Conservation (phyloP, 2,888 invertebrate species). For the Anthophora plumipes region DNA sequence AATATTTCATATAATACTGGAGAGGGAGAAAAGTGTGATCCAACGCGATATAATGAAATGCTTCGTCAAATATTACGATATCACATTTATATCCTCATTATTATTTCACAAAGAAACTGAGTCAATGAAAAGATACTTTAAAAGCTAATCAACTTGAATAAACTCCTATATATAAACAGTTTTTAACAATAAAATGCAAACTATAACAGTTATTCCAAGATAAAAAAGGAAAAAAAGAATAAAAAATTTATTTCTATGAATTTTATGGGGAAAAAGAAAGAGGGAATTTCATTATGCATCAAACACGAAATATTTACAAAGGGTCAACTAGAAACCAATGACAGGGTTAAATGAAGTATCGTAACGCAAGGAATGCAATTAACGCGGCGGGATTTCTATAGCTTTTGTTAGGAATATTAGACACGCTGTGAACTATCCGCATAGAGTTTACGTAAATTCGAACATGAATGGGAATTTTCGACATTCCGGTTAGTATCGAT, state of each 20-base stretch:
- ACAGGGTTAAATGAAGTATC: slow-evolving; percentile 19
- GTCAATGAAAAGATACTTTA: no score
- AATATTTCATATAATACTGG: background rate
- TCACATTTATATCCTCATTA: no score
- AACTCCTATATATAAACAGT: no score
- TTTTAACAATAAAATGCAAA: no score
- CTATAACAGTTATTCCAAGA: background rate
- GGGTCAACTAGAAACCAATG: background rate
- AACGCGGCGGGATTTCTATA: slow-evolving; percentile 24
- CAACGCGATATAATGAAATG: background rate
- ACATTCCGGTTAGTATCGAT: slow-evolving; percentile 45
- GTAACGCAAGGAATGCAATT: slow-evolving; percentile 47
- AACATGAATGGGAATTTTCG: slow-evolving; percentile 50
- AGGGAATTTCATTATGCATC: background rate
- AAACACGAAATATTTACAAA: background rate
- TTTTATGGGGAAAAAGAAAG: background rate
- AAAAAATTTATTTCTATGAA: background rate
- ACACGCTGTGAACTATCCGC: slow-evolving; percentile 16
- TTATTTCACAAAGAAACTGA: no score
- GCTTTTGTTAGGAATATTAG: slow-evolving; percentile 44
- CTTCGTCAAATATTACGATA: background rate
- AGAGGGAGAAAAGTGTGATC: background rate
- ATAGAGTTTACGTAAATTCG: slow-evolving; percentile 15
- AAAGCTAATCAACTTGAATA: no score
- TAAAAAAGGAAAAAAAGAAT: no score